These are phyloP conservation scores for Oxycera nigricornis DNA, from an alignment of 2,888 invertebrate genomes.

Conservation along the genomic window DNA sequence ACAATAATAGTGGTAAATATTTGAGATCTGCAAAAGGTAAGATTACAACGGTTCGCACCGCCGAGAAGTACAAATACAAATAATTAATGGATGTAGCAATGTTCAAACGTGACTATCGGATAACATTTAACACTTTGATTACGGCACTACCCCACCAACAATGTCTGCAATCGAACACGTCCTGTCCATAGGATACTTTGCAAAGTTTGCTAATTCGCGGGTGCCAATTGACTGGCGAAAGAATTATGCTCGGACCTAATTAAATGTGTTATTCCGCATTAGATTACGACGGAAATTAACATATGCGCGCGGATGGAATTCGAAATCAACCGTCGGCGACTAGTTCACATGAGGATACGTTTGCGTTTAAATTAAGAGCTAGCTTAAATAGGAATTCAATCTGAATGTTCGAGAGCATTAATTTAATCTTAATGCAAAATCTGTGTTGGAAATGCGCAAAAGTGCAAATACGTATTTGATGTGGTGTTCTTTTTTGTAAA, in stretches of 20 bases:
- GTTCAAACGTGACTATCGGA: slow-evolving; percentile 35
- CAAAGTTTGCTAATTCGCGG: not conserved
- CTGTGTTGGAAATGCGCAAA: slow-evolving; percentile 25
- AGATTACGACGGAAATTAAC: slow-evolving; percentile 23
- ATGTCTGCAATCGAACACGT: not conserved
- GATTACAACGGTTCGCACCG: not conserved
- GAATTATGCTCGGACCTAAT: slow-evolving; percentile 30
- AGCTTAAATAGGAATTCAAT: not conserved
- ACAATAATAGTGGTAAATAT: not conserved
- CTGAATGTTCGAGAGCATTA: not conserved
- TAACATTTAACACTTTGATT: slow-evolving; percentile 31
- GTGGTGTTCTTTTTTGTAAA: not conserved
- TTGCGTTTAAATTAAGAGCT: not conserved
- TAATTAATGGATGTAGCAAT: not conserved
- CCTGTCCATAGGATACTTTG: not conserved
- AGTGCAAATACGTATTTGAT: not conserved
- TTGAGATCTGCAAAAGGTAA: not conserved
- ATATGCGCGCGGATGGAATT: slow-evolving; percentile 7
- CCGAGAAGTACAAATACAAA: not conserved
- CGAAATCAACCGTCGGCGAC: not conserved
- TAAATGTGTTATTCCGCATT: slow-evolving; percentile 38
- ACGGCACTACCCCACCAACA: not conserved
- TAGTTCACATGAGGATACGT: not conserved
- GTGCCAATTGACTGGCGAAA: slow-evolving; percentile 1
- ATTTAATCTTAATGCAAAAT: slow-evolving; percentile 33